Evolutionary conservation across 2,888 invertebrate genomes (phyloP), one percentile per base, ranked within the genome.

Genomic region (Augochlorella aurata): DNA sequence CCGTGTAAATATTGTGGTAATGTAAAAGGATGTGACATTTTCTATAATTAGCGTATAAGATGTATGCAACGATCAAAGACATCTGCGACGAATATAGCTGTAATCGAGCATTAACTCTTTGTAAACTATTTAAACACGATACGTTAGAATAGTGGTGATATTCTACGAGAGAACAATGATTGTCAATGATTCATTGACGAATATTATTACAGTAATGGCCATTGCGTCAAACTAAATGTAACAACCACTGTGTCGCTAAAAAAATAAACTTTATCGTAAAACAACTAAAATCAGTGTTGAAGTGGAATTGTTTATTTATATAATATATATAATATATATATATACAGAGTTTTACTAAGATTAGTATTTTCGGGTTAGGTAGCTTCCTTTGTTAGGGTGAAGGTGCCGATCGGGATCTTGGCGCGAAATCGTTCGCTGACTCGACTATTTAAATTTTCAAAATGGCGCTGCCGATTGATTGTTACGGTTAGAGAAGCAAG

Each of bases 41-140:
- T 91, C 83, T 88, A 89, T 89, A 85, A 88, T 81, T 88, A 88
- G 82, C 78, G 21, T 74, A 76, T 90, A 89, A 88, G 82, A 52
- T 82, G 79, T 86, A 88, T 88, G 88, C 89, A 91, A 91, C 90
- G 89, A 91, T 89, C 79, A 89, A 88, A 87, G 81, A 81, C 79
- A 86, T 87, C 77, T 72, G 72, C 61, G 82, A 81, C 67, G 77
- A 67, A 75, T 45, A 52, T 83, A 88, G 73, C 54, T 54, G 45
- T 74, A 86, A 77, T 45, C 66, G 54, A 81, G 85, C 63, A 79
- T 82, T 79, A 77, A 74, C 84, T 88, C 84, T 84, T 89, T 85
- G 82, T 74, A 75, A 86, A 78, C 70, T 86, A 85, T 88, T 87
- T 86, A 83, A 84, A 81, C 63, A 74, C 67, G 63, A 77, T 74